Percentiles rank a stretch among this genome's conserved stretches.
phyloP scores from a whole-genome alignment of 2,113 vertebrate species.

The Neotragus moschatus region DNA sequence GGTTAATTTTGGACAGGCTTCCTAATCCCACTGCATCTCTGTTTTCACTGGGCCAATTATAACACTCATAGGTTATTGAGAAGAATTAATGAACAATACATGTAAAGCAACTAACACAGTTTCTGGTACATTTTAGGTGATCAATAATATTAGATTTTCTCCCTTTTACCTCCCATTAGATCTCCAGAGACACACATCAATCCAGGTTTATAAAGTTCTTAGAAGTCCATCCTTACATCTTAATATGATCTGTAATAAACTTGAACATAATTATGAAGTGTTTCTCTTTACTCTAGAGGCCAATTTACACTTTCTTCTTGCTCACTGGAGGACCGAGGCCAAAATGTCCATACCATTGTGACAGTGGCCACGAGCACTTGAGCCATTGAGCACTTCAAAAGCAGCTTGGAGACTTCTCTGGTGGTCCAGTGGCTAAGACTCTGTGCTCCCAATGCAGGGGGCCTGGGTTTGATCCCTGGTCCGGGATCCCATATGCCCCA shows the following conservation, averaged over 20 bases:
- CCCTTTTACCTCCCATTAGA: not conserved
- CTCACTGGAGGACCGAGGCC: not conserved
- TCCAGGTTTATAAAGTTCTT: not conserved
- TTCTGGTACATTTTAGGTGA: not conserved
- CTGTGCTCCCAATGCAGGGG: not conserved
- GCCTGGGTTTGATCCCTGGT: not conserved
- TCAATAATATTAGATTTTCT: not conserved
- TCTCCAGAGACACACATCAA: not conserved
- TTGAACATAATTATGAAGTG: not conserved
- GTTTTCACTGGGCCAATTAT: not conserved
- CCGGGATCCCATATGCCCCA: not conserved
- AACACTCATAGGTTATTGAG: not conserved
- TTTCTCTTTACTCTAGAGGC: not conserved
- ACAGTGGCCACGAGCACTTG: not conserved
- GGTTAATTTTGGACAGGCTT: not conserved
- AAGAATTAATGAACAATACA: not conserved
- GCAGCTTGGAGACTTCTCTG: not conserved
- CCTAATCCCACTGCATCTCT: not conserved
- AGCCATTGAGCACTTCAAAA: not conserved
- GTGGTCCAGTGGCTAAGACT: not conserved
- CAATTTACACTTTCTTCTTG: not conserved
- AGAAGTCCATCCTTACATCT: not conserved
- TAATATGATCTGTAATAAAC: not conserved
- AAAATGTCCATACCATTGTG: not conserved
- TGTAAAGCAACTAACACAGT: not conserved